Evolutionary conservation across 2,113 vertebrate genomes (phyloP), one percentile per base, ranked within the genome.

Genomic region (Thalassoma bifasciatum): DNA sequence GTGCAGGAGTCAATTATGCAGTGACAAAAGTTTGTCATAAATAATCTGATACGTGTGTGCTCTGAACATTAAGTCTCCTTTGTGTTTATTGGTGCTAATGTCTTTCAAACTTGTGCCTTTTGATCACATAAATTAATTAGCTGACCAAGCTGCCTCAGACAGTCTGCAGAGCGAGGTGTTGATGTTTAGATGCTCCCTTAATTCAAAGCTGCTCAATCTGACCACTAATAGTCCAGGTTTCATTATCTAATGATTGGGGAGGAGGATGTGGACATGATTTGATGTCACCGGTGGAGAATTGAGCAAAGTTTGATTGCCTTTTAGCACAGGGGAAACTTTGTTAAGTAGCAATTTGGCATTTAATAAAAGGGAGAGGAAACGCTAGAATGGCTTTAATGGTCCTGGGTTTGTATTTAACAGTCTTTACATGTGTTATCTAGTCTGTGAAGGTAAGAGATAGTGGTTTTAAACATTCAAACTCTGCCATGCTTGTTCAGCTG

Each of bases 201-300:
- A 51, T 77, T 79, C 64, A 79, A 79, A 79, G 71, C 37, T 44
- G 66, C 36, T 60, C 12, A 30, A 49, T 51, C 21, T 63, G 71
- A 59, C 26, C 69, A 56, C 44, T 26, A 38, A 77, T 42, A 34
- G 56, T 44, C 16, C 75, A 2, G 6, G 11, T 21, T 63, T 79
- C 44, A 57, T 53, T 51, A 64, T 62, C 75, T 46, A 47, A 67
- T 76, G 59, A 65, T 23, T 36, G 36, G 17, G 34, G 57, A 66
- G n/a, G 30, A 68, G 68, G 78, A 53, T 19, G 34, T 17, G 21
- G 36, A 58, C 24, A 54, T 75, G 10, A 76, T 64, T 46, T 58
- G 66, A 67, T 40, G 14, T 63, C 34, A 34, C 36, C n/a, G 42
- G 65, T 65, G 54, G 38, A 49, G 1, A 50, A 62, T 13, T 1